Evolutionary conservation across 2,797 vertebrate genomes (phyloP).

Genomic region (Halcyon leucocephala): DNA sequence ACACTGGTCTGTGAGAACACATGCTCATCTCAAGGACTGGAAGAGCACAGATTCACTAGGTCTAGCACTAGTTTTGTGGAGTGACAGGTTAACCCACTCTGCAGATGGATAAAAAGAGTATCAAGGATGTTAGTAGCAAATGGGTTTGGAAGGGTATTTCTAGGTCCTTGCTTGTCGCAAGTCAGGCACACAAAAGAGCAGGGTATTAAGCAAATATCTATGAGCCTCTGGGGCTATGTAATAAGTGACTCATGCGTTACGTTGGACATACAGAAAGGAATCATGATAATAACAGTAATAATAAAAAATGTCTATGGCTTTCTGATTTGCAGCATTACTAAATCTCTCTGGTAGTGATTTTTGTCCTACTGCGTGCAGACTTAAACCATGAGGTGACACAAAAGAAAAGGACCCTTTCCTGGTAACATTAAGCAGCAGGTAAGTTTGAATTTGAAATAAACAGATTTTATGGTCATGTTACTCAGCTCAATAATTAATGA

Average conservation of each 20-base stretch:
- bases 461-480: slow-evolving; percentile 18
- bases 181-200: neutral
- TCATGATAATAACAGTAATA: neutral
- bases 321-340: neutral
- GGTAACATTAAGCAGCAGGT: neutral
- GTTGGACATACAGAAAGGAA: neutral
- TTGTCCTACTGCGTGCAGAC: neutral
- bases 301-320: neutral
- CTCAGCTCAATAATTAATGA: slow-evolving; percentile 64
- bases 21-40: neutral
- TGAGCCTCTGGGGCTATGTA: neutral
- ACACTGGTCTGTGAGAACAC: neutral
- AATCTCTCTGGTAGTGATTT: neutral
- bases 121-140: neutral
- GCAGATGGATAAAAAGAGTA: neutral
- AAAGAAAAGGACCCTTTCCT: neutral
- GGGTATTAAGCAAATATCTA: neutral
- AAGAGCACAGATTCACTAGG: neutral
- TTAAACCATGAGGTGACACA: neutral
- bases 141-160: neutral
- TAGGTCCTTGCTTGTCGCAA: neutral
- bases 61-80: neutral
- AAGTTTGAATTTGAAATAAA: slow-evolving; percentile 42
- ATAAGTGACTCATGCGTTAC: neutral
- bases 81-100: neutral